These are phyloP conservation scores for Prochilodus magdalenae DNA, from an alignment of 2,113 vertebrate species.

Conservation along the genomic window DNA sequence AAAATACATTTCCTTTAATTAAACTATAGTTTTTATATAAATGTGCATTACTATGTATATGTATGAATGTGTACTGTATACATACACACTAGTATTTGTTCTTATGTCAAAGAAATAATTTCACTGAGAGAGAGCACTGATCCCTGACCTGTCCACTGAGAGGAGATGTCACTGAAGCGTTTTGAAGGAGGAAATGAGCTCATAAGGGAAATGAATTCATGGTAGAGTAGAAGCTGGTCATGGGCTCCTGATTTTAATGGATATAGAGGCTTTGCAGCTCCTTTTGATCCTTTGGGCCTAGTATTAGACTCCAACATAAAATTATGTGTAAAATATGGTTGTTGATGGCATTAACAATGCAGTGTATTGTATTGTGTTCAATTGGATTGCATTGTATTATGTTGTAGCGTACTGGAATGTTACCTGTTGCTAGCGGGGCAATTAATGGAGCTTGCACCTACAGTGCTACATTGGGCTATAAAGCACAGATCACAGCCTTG, in stretches of 20 bases:
- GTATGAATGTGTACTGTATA: neutral
- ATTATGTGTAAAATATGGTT: neutral
- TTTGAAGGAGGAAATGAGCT: conserved; percentile 45
- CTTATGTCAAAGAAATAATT: conserved; percentile 26
- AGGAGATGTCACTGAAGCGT: conserved; percentile 31
- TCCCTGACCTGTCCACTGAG: conserved; percentile 17
- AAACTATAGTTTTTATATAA: too few species aligned
- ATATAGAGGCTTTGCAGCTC: conserved; percentile 24
- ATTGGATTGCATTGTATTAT: too few species aligned
- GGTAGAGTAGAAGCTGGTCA: conserved; percentile 21
- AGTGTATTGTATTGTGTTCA: too few species aligned
- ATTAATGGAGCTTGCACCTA: too few species aligned
- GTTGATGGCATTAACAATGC: too few species aligned
- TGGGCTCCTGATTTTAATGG: conserved; percentile 37
- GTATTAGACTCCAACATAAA: neutral
- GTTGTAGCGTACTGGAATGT: too few species aligned
- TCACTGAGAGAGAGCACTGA: conserved; percentile 11
- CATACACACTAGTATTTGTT: neutral
- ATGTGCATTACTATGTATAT: neutral
- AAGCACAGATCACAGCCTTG: too few species aligned
- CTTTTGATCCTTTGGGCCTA: neutral
- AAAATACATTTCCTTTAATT: too few species aligned
- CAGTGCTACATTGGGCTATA: too few species aligned
- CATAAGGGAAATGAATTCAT: conserved; percentile 42
- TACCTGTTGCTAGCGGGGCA: too few species aligned